Evolutionary conservation across 2,888 invertebrate species (phyloP), one percentile per base, ranked within the genome.

Genomic region (Patella depressa): DNA sequence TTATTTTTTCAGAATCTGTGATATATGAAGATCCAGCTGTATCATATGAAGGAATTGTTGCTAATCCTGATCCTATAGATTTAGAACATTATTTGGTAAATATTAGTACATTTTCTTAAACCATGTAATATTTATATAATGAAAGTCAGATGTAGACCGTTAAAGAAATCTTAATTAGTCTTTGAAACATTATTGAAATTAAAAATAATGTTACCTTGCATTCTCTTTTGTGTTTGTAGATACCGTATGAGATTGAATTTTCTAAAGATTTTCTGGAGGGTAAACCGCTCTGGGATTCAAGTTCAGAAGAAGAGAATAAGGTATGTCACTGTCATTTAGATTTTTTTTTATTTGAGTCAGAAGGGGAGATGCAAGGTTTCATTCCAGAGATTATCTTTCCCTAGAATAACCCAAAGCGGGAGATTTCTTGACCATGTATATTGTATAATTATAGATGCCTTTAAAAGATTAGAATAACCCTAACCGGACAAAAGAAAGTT

Each of bases 211-310:
- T 53, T n/a, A 17, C 34, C 12, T 29, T 73, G 19, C 17, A 12
- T n/a, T 73, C 54, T 53, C 19, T 34, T 53, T 53, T 75, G 17
- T 71, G 12, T 45, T 55, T 79, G 0, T 78, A 90, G 90, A 87
- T 89, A 14, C 90, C 90, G 9, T 90, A 84, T 84, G 85, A 89
- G 72, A 83, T 89, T 17, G 88, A 88, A 65, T 88, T 90, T 80
- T 88, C 88, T 73, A 87, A 89, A 76, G 89, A 90, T 75, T 90
- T 89, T 75, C 77, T 88, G 74, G 88, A 88, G 71, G 89, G 89
- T 29, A 89, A 85, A 73, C 80, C 86, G 11, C 81, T 82, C 15
- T 81, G 85, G 71, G 86, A 87, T 71, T 85, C 85, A 55, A 81
- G 81, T 19, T 81, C 79, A 59, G 84, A 80, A 24, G 77, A 81